Base-by-base conservation (phyloP, 2,113 vertebrate genomes). In the Heptranchias perlo region DNA sequence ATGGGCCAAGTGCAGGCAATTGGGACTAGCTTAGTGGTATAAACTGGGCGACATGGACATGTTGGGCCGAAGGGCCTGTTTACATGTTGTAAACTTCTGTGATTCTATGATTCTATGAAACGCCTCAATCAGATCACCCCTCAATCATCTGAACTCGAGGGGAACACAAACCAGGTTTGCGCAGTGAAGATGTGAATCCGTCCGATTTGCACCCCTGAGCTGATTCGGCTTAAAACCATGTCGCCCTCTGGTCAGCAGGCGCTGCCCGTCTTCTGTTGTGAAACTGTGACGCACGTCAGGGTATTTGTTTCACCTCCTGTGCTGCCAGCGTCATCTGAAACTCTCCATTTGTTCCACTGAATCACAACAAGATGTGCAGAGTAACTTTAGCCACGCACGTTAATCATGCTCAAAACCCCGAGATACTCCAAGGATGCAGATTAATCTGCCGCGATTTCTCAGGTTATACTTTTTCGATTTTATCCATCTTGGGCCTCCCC, bases 341-440 rank as follows among this genome's bases (percentile, higher is more conserved):
- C 92, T 62, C 21, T 94, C 92, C 64, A 65, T 94, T 94, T 94
- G 92, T 65, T 94, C 62, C 39, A 65, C 39, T 94, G 91, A 64
- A 82, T 82, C 78, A 82, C 78, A 82, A 58, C 87, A 91, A n/a
- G 61, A 67, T 67, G n/a, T 47, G 31, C 64, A 67, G 58, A n/a
- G 35, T 54, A 61, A n/a, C 31, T 35, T n/a, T 6, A 92, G 14
- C 62, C 23, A 5, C 25, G 35, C 54, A 14, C 23, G 14, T 89
- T 54, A 91, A 35, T 23, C 28, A 21, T 39, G 61, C 16, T 64
- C 58, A 18, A 23, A 23, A 25, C 52, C 3, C 58, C 31, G n/a
- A 58, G 91, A 16, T 64, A 18, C 6, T 58, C 52, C 6, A 61
- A 92, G 5, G 44, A 44, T 3, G n/a, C 65, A 8, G 58, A 64